Conservation (phyloP, 2,113 vertebrate species). For the Monopterus albus region DNA sequence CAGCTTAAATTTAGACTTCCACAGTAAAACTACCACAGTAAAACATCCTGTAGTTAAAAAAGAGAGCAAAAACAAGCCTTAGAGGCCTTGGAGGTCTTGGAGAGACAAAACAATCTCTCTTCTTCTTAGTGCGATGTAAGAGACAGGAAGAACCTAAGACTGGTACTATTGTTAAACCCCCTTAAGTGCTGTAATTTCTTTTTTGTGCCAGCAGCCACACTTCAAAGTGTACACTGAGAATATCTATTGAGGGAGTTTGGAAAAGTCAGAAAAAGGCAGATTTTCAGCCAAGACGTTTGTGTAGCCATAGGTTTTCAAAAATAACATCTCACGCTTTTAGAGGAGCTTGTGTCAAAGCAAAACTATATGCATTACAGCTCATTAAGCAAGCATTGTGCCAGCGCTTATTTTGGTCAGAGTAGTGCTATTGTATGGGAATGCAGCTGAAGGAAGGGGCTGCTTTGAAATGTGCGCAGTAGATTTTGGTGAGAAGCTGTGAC, state of each 20-base stretch:
- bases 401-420: conserved; percentile 18
- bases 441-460: not conserved
- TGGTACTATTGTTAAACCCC: conserved; percentile 6
- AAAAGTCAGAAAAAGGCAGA: conserved; percentile 11
- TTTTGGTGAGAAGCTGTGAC: not conserved
- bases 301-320: not conserved
- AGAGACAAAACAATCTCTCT: conserved; percentile 20
- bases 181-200: conserved; percentile 9
- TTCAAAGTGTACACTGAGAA: conserved; percentile 13
- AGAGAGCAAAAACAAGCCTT: conserved; percentile 4
- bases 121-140: not conserved
- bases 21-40: not conserved
- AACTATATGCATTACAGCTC: conserved; percentile 1
- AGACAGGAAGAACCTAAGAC: not conserved
- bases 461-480: not conserved
- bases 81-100: no score
- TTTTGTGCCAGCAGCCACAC: conserved; percentile 9
- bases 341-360: conserved; percentile 32
- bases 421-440: not conserved
- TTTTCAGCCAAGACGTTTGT: conserved; percentile 1
- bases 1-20: conserved; percentile 23
- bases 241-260: conserved; percentile 2
- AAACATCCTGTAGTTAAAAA: conserved; percentile 31
- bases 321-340: conserved; percentile 17
- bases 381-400: conserved; percentile 1